Evolutionary conservation across 2,888 invertebrate genomes (phyloP).

Genomic region (Drosophila cracens): DNA sequence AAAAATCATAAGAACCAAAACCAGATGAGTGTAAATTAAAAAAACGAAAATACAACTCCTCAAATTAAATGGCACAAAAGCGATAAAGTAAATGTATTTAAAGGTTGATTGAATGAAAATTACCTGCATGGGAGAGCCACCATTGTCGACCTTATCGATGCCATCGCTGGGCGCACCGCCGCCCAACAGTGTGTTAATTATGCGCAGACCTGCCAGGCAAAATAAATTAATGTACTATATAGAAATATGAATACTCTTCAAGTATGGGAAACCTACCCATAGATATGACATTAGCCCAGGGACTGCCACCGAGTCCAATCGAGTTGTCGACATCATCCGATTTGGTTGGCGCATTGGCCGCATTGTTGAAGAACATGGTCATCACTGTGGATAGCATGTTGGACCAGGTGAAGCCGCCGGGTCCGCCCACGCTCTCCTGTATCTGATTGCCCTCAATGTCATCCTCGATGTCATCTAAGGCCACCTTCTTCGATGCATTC

Average conservation of each 20-base stretch:
- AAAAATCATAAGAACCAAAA: conserved; percentile 59
- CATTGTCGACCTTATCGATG: conserved; percentile 96
- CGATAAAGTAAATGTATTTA: conserved; percentile 35
- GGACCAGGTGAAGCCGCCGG: conserved; percentile 94
- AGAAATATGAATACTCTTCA: not conserved
- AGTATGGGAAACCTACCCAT: conserved; percentile 86
- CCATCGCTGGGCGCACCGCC: conserved; percentile 91
- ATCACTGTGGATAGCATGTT: conserved; percentile 94
- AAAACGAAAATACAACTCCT: conserved; percentile 23
- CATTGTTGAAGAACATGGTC: conserved; percentile 94
- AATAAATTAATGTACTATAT: not conserved
- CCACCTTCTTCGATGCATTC: conserved; percentile 94
- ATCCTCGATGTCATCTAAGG: conserved; percentile 92
- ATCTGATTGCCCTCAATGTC: conserved; percentile 92
- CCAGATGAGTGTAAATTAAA: conserved; percentile 60
- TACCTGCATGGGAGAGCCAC: conserved; percentile 95
- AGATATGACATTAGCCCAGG: conserved; percentile 94
- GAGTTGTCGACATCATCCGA: conserved; percentile 90
- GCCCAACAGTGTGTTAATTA: conserved; percentile 93
- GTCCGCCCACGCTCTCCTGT: conserved; percentile 87
- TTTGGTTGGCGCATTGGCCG: conserved; percentile 88
- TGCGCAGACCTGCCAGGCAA: conserved; percentile 88
- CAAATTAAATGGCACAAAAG: conserved; percentile 72
- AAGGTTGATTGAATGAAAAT: conserved; percentile 9
- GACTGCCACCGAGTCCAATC: conserved; percentile 89